A percentile compares a stretch with the other conserved stretches of the same genome.
phyloP scores from a whole-genome alignment of 2,113 vertebrate genomes.

The Oxyruncus cristatus region DNA sequence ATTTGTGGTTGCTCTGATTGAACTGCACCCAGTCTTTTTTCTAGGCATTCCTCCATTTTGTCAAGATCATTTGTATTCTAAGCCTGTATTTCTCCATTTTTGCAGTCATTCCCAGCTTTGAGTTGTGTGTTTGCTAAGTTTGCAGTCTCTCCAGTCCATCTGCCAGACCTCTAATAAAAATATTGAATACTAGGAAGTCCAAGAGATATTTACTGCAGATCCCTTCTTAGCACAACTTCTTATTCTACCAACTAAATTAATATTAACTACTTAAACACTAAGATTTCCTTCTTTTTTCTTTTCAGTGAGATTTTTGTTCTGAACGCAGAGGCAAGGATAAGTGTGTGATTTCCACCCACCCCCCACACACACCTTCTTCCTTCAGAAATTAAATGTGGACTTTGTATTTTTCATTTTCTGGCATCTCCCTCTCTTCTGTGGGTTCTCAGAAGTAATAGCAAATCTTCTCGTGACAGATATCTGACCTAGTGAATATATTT shows the following conservation, averaged over 20 bases:
- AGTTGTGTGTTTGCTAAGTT: background rate
- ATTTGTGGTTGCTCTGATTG: background rate
- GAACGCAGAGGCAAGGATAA: background rate
- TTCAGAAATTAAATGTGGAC: background rate
- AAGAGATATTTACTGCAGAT: background rate
- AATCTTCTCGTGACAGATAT: background rate
- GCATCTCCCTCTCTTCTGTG: background rate
- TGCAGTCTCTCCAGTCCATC: background rate
- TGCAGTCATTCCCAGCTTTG: background rate
- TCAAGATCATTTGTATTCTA: background rate
- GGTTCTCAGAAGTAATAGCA: background rate
- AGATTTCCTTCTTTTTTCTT: background rate
- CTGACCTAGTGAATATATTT: background rate
- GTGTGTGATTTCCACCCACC: background rate
- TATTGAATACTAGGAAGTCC: background rate
- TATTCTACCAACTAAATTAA: background rate
- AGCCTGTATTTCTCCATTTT: background rate
- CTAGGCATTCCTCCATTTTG: conserved; percentile 3
- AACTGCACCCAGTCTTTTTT: background rate
- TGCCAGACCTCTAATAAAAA: background rate
- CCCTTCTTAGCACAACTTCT: background rate
- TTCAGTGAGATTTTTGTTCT: background rate
- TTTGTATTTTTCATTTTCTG: background rate
- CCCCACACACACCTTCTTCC: background rate
- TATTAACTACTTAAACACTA: background rate